Percentiles rank a stretch among this genome's conserved stretches.
These are phyloP conservation scores for Carlito syrichta DNA, from an alignment of 2,113 vertebrate genomes.

Conservation along the genomic window DNA sequence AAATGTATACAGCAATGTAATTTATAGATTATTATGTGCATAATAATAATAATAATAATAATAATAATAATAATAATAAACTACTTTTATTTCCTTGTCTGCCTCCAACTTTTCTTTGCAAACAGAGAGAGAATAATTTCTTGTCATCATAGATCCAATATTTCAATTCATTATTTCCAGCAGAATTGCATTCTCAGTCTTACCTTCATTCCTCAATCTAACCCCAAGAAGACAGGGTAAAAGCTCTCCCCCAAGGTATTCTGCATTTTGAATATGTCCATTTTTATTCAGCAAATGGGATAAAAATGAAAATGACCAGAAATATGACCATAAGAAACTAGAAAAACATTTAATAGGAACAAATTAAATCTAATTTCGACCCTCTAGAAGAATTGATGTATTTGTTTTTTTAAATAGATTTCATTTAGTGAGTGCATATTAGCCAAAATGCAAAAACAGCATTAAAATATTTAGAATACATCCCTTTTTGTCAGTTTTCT, in stretches of 20 bases:
- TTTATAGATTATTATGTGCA: neutral
- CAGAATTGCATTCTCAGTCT: neutral
- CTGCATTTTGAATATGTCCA: neutral
- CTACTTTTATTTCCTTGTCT: neutral
- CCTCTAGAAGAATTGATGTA: neutral
- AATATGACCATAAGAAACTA: neutral
- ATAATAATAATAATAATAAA: no score
- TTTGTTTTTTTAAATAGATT: neutral
- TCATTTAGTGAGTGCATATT: neutral
- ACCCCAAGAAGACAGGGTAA: neutral
- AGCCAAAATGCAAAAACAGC: neutral
- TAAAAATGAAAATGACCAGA: neutral
- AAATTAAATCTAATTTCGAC: neutral
- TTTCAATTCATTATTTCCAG: neutral
- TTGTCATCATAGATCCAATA: neutral
- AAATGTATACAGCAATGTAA: neutral
- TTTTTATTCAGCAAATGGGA: neutral
- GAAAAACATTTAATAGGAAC: neutral
- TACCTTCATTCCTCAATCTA: neutral
- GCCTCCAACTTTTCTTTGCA: neutral
- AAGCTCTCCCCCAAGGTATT: neutral
- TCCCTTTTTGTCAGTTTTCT: constrained; percentile 15
- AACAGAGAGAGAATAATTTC: neutral
- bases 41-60: no score
- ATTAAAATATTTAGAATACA: neutral